A percentile compares a stretch with the other conserved stretches of the same genome.
These are phyloP conservation scores for Oophaga pumilio DNA, from an alignment of 2,113 vertebrate genomes.

Conservation along the genomic window DNA sequence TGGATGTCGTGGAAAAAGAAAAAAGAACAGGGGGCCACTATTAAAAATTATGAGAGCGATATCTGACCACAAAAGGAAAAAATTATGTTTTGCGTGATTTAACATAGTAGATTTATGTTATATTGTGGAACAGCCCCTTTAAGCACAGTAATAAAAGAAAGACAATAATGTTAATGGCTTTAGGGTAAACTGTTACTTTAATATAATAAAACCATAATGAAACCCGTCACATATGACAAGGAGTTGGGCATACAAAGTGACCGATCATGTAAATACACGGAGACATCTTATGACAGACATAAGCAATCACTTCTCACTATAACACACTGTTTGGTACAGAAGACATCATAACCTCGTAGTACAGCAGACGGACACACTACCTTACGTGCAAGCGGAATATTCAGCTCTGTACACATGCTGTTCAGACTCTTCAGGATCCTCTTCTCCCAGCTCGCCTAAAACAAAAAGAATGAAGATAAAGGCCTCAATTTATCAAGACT, in stretches of 20 bases:
- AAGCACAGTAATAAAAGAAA: neutral
- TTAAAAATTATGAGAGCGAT: no score
- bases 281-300: neutral
- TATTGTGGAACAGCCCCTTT: no score
- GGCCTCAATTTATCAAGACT: neutral
- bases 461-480: constrained; percentile 13
- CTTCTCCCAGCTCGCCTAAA: constrained; percentile 94
- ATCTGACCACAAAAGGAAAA: no score
- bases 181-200: neutral
- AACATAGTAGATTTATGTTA: no score
- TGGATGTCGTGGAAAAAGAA: no score
- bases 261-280: neutral
- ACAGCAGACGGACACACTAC: constrained; percentile 62
- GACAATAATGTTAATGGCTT: neutral
- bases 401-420: constrained; percentile 94
- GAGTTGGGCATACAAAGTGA: neutral
- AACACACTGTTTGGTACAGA: neutral
- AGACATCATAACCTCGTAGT: neutral
- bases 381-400: constrained; percentile 90
- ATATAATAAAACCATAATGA: neutral
- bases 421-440: constrained; percentile 95
- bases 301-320: neutral
- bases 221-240: neutral
- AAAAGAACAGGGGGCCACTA: no score
- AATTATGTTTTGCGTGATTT: no score